A percentile compares a stretch with the other conserved stretches of the same genome.
Conservation (phyloP, 1,140 invertebrate genomes). For the Laupala kohalensis region DNA sequence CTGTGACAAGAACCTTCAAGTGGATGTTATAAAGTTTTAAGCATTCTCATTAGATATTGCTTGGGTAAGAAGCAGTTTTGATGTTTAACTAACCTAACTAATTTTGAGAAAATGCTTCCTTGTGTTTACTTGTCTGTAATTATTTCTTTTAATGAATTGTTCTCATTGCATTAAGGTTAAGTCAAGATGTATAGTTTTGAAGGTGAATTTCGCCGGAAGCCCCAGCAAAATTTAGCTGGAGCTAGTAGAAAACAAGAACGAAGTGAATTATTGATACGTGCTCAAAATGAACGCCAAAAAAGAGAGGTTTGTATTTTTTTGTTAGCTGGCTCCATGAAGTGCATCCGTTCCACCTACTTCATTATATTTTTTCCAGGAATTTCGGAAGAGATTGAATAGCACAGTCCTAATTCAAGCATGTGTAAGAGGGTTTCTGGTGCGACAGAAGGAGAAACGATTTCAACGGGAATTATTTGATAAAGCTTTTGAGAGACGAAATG, state of each 20-base stretch:
- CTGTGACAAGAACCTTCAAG: too few relatives aligned
- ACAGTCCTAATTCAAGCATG: conserved; percentile 64
- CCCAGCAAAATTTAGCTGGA: conserved; percentile 80
- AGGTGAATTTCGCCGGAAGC: conserved; percentile 75
- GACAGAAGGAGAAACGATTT: conserved; percentile 47
- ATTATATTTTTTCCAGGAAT: conserved; percentile 36
- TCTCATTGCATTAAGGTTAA: background rate
- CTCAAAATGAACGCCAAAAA: conserved; percentile 71
- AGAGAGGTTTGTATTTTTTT: conserved; percentile 47
- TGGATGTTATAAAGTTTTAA: too few relatives aligned
- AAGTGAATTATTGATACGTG: conserved; percentile 61
- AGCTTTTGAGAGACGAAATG: conserved; percentile 30
- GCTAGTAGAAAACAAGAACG: conserved; percentile 63
- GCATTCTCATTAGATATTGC: too few relatives aligned
- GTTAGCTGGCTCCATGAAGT: too few relatives aligned
- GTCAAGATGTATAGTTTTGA: conserved; percentile 67
- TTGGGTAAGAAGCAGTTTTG: too few relatives aligned
- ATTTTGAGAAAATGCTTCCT: background rate
- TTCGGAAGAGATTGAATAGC: conserved; percentile 50
- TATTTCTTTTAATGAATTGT: background rate
- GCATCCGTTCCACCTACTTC: background rate
- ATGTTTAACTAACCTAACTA: background rate
- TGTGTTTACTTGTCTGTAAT: background rate
- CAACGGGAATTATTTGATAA: conserved; percentile 56
- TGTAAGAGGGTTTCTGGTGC: conserved; percentile 57